A percentile compares a stretch with the other conserved stretches of the same genome.
Conservation (phyloP, 2,888 invertebrate genomes). For the Acleris laterana region DNA sequence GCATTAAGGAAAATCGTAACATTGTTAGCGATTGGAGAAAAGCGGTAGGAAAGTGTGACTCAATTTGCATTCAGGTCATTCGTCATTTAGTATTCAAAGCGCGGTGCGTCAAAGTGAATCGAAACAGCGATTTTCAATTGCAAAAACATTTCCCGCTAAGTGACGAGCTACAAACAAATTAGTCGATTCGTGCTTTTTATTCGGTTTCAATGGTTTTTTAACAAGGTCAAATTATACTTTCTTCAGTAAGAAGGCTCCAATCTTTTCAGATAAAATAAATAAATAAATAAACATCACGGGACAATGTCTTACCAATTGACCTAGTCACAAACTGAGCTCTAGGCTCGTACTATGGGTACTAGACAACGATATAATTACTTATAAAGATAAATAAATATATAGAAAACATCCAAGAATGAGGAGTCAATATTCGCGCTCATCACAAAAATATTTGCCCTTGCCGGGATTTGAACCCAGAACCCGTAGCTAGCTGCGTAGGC, state of each 20-base stretch:
- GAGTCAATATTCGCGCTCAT: too few species aligned
- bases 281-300: too few species aligned
- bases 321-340: too few species aligned
- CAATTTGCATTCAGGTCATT: conserved; percentile 62
- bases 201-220: neutral
- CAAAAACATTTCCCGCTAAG: conserved; percentile 46
- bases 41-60: conserved; percentile 28
- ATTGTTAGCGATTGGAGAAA: conserved; percentile 33
- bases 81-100: conserved; percentile 65
- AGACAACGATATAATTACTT: too few species aligned
- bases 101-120: conserved; percentile 54
- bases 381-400: too few species aligned
- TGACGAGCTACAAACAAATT: conserved; percentile 37
- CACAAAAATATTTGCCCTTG: too few species aligned
- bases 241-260: neutral
- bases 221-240: neutral
- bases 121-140: conserved; percentile 59
- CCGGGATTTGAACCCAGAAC: too few species aligned
- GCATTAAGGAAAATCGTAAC: conserved; percentile 34
- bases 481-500: too few species aligned
- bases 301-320: too few species aligned
- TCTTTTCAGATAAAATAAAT: too few species aligned
- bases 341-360: too few species aligned
- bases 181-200: conserved; percentile 10
- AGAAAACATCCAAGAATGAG: too few species aligned